Base-by-base conservation (phyloP, 92 coral and sea anemone genomes). In the Porites rus region DNA sequence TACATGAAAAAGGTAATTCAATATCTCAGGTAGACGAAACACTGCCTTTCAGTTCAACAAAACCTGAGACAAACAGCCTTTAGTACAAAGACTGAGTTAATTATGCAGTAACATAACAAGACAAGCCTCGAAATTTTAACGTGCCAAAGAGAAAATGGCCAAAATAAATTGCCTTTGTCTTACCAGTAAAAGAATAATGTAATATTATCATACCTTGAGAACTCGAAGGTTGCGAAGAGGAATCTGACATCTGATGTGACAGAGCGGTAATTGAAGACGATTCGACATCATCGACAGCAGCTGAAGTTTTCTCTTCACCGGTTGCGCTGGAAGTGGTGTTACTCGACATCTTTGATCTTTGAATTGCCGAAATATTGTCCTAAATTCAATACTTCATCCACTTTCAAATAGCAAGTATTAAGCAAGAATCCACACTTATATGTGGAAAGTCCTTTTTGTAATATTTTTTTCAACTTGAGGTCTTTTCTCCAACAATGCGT, bases 91-190 rank as follows among this genome's bases (percentile, higher is more conserved):
- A 65, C 50, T 1, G 79, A 52, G 78, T 77, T 71, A 73, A 72
- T 74, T 73, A 83, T 63, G 87, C 79, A 51, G 87, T 83, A 74
- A 74, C 80, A 83, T 79, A 83, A 83, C 59, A 12, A 10, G 80
- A 70, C 63, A 83, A 62, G 63, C 63, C 13, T 63, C 58, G 73
- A 50, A 70, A 61, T 83, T 18, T 50, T 72, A 73, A 83, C 80
- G 64, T 83, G 73, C 78, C 51, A 74, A 58, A 74, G 64, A 73
- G 60, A 83, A 74, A 61, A 31, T 69, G 8, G 22, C 53, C 77
- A 54, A 81, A 59, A 25, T 58, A 58, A 81, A 81, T 69, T 25
- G 56, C 69, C 63, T 68, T 21, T 56, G 77, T 76, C 58, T 3
- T 18, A 64, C 19, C 7, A 13, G 7, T 51, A 25, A 21, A 51